Percentiles rank a stretch among this genome's conserved stretches.
Evolutionary conservation across 2,113 vertebrate genomes (phyloP).

Genomic region (Opisthocomus hoazin): DNA sequence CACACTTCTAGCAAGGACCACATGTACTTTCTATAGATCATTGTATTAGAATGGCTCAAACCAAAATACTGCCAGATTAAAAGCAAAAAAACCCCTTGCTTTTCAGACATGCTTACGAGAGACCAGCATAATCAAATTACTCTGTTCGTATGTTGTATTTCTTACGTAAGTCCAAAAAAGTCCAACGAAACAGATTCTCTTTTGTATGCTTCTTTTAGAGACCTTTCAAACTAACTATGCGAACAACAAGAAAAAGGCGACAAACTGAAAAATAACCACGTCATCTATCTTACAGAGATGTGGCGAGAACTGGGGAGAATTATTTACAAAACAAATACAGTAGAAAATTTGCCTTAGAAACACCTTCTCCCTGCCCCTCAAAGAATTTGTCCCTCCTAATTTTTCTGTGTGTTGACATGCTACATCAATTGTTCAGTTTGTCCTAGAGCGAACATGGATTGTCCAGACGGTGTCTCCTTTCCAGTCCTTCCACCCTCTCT

Average conservation of each 20-base stretch:
- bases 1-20: neutral
- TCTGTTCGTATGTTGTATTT: neutral
- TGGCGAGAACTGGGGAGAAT: neutral
- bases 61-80: neutral
- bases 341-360: neutral
- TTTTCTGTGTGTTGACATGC: fast-evolving
- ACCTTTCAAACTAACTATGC: neutral
- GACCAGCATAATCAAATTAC: neutral
- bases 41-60: neutral
- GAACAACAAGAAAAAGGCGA: neutral
- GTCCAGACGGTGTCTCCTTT: neutral
- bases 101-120: neutral
- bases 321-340: neutral
- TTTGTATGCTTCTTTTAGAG: neutral
- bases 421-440: neutral
- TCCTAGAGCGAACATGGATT: neutral
- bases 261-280: neutral
- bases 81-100: neutral
- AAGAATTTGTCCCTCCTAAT: neutral
- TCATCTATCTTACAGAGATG: neutral
- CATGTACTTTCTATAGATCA: neutral
- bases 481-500: neutral
- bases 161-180: neutral
- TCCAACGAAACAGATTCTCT: neutral
- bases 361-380: neutral